Conservation (phyloP, 92 coral and sea anemone species). For the Siderastrea radians region DNA sequence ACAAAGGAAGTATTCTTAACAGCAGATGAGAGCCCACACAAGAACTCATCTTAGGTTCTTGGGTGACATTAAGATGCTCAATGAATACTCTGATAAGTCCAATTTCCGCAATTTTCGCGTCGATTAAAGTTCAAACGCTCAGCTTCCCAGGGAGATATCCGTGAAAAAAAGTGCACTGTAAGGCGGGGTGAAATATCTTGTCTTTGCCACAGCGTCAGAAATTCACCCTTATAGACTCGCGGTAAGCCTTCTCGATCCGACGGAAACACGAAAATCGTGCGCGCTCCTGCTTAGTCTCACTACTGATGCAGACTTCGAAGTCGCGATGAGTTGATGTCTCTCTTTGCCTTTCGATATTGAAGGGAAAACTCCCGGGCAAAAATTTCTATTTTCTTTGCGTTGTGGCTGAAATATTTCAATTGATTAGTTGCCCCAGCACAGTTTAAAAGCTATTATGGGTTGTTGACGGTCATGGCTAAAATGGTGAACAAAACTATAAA, state of each 20-base stretch:
- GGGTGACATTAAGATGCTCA: not conserved
- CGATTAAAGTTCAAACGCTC: constrained; percentile 17
- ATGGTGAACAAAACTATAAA: no score
- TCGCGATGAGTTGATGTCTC: not conserved
- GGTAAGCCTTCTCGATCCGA: constrained; percentile 11
- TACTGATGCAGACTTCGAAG: not conserved
- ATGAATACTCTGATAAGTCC: not conserved
- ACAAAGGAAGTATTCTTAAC: no score
- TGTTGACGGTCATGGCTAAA: no score
- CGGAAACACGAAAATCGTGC: not conserved
- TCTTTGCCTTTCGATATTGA: constrained; percentile 38
- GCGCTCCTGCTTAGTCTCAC: not conserved
- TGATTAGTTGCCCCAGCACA: no score
- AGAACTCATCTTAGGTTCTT: not conserved
- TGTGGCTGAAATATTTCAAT: no score
- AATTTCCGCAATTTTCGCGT: constrained; percentile 4
- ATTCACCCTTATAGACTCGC: not conserved
- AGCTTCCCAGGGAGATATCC: not conserved
- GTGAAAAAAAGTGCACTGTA: not conserved
- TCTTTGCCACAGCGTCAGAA: not conserved
- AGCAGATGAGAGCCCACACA: no score
- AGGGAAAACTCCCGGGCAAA: not conserved
- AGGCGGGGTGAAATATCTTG: not conserved
- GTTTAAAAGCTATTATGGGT: no score
- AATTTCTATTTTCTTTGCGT: no score